phyloP scores from a whole-genome alignment of 2,113 vertebrate species.

The Beaufortia kweichowensis region DNA sequence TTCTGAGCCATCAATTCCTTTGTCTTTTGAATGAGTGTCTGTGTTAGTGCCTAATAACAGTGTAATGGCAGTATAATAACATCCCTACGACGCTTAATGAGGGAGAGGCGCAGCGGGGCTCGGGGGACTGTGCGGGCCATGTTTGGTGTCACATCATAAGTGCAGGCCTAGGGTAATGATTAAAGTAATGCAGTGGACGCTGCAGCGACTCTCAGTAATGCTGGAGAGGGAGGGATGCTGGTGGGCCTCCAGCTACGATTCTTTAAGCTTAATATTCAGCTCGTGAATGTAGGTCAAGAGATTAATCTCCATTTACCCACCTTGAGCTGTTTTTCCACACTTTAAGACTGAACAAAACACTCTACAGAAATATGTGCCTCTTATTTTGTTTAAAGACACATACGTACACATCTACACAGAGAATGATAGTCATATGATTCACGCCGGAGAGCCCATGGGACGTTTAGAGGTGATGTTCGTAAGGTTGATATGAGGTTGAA shows the following conservation, averaged over 20 bases:
- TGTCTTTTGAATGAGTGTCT: constrained; percentile 12
- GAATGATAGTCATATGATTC: no score
- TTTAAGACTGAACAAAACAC: constrained; percentile 32
- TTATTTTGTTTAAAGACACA: neutral
- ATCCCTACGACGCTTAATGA: constrained; percentile 46
- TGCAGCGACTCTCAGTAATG: constrained; percentile 4
- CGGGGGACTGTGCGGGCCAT: constrained; percentile 16
- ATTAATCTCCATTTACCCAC: constrained; percentile 46
- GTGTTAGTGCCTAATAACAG: constrained; percentile 43
- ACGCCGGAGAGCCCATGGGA: no score
- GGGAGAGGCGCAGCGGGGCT: constrained; percentile 6
- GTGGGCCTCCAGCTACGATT: constrained; percentile 13
- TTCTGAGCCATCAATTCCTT: neutral
- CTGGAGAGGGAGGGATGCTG: constrained; percentile 21
- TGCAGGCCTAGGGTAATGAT: constrained; percentile 52
- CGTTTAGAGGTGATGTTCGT: no score
- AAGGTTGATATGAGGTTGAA: no score
- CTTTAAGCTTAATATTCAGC: constrained; percentile 31
- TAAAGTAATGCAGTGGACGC: constrained; percentile 41
- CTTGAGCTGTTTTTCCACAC: constrained; percentile 33
- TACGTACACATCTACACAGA: neutral
- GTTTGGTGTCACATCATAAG: constrained; percentile 43
- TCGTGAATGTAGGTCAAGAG: constrained; percentile 44
- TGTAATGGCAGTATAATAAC: constrained; percentile 52
- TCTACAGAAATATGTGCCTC: constrained; percentile 2